phyloP scores from a whole-genome alignment of 1,140 invertebrate species.

The Mamestra configurata region DNA sequence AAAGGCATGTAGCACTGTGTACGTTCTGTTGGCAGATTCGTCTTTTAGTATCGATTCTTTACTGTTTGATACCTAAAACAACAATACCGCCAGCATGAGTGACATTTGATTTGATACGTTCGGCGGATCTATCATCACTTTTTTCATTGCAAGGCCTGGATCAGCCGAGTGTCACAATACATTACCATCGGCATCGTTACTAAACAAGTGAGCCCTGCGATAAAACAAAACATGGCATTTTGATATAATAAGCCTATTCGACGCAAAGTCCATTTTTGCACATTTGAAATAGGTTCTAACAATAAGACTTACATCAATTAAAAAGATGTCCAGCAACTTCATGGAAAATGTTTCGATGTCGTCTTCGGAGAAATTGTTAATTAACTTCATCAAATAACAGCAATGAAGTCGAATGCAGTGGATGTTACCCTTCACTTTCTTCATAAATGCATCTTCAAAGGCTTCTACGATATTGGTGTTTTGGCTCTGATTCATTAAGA shows the following conservation, averaged over 20 bases:
- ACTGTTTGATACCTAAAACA: conserved; percentile 70
- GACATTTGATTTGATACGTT: too few relatives aligned
- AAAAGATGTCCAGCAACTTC: conserved; percentile 71
- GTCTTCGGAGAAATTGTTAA: conserved; percentile 54
- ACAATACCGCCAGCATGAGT: not conserved
- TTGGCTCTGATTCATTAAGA: conserved; percentile 62
- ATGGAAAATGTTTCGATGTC: conserved; percentile 64
- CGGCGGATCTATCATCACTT: too few relatives aligned
- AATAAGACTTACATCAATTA: conserved; percentile 69
- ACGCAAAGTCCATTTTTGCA: not conserved
- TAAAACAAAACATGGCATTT: too few relatives aligned
- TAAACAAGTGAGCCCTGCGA: too few relatives aligned
- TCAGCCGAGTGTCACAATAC: too few relatives aligned
- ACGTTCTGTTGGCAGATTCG: conserved; percentile 80
- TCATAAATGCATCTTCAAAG: conserved; percentile 64
- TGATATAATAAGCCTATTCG: too few relatives aligned
- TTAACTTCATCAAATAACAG: conserved; percentile 73
- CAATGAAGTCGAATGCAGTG: conserved; percentile 78
- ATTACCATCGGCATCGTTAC: too few relatives aligned
- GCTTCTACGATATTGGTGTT: conserved; percentile 58
- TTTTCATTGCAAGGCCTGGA: too few relatives aligned
- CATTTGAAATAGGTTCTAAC: not conserved
- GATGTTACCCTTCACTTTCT: conserved; percentile 67
- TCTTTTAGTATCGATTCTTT: conserved; percentile 74
- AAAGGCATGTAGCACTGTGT: conserved; percentile 75